These are phyloP conservation scores for Mungos mungo DNA, from an alignment of 2,113 vertebrate species.

Conservation along the genomic window DNA sequence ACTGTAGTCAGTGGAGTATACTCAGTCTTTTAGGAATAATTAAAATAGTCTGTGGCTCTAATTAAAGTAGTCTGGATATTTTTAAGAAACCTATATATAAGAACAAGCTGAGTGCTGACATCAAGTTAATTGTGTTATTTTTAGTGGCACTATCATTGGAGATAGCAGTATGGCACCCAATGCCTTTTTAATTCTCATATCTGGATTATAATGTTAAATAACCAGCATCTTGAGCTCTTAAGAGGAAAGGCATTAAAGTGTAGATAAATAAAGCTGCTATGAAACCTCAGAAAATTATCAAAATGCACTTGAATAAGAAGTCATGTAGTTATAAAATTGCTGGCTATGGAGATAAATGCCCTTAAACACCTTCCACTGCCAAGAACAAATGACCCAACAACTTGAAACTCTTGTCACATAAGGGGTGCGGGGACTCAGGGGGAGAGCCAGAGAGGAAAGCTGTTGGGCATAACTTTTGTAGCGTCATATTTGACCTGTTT, in stretches of 20 bases:
- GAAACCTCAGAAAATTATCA: constrained; percentile 60
- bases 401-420: neutral
- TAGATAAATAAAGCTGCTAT: constrained; percentile 65
- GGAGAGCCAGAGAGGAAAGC: neutral
- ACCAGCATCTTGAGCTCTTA: constrained; percentile 48
- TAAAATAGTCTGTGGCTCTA: constrained; percentile 76
- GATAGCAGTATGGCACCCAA: constrained; percentile 37
- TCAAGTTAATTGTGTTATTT: constrained; percentile 72
- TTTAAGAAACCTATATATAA: constrained; percentile 73
- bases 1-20: constrained; percentile 49
- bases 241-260: constrained; percentile 35
- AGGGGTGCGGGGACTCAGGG: neutral
- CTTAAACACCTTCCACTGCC: neutral
- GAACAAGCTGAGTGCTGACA: constrained; percentile 76
- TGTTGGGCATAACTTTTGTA: neutral
- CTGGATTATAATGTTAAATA: constrained; percentile 59
- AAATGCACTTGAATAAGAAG: constrained; percentile 46
- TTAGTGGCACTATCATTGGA: constrained; percentile 49
- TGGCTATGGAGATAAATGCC: constrained; percentile 1
- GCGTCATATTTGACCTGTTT: neutral
- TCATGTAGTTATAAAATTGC: constrained; percentile 5
- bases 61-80: constrained; percentile 75
- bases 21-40: constrained; percentile 78
- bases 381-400: neutral
- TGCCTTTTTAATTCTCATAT: constrained; percentile 53